These are phyloP conservation scores for Pantherophis alleghaniensis DNA, from an alignment of 2,797 vertebrate genomes.

Conservation along the genomic window DNA sequence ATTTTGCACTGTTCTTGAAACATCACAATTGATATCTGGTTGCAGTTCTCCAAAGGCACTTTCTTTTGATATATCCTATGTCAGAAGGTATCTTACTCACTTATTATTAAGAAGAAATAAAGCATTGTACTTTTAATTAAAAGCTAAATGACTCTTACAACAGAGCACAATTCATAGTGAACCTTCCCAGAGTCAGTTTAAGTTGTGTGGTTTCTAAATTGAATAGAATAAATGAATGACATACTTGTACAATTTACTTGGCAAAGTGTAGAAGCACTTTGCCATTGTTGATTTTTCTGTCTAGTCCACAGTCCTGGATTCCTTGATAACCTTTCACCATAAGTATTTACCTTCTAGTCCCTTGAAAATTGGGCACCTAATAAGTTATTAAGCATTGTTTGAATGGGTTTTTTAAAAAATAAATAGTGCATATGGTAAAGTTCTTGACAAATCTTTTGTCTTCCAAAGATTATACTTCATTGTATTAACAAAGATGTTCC, in stretches of 20 bases:
- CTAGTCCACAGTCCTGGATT: not conserved
- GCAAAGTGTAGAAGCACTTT: not conserved
- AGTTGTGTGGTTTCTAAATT: not conserved
- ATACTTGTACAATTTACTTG: not conserved
- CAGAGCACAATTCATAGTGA: not conserved
- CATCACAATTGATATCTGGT: not conserved
- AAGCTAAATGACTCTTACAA: not conserved
- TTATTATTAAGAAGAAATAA: not conserved
- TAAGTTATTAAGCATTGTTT: not conserved
- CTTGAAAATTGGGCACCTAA: not conserved
- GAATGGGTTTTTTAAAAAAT: not conserved
- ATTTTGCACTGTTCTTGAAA: not conserved
- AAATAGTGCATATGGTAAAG: not conserved
- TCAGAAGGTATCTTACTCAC: not conserved
- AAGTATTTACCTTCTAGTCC: not conserved
- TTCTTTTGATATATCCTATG: not conserved
- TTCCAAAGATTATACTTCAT: not conserved
- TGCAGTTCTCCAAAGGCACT: not conserved
- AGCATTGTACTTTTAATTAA: not conserved
- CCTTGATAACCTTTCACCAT: not conserved
- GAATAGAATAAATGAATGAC: not conserved
- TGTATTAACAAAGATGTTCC: constrained; percentile 33
- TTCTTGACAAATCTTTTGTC: not conserved
- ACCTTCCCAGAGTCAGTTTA: not conserved
- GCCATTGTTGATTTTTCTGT: not conserved